Base-by-base conservation (phyloP, 2,113 vertebrate genomes). In the Psephotus haematonotus region DNA sequence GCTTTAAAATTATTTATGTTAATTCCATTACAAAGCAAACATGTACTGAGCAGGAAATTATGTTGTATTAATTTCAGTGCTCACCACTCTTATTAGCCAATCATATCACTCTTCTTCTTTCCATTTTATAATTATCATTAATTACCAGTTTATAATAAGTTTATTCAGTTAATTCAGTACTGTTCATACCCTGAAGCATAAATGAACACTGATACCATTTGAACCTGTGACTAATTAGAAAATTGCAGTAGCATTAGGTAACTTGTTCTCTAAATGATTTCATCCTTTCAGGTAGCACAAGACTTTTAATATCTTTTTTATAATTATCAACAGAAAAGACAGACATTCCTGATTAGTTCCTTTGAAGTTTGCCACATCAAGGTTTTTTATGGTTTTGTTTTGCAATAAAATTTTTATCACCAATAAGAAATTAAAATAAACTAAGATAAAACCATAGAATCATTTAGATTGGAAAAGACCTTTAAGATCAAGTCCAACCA, bases 161-260 rank as follows among this genome's bases (percentile, higher is more conserved):
- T 98, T 98, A 98, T 97, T 98, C 97, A 95, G 94, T 97, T 98
- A 97, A 98, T 93, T 98, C 91, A 96, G 81, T 88, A 77, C 69
- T 94, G 96, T 95, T 97, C 96, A 88, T 97, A 93, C 93, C 97
- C 97, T 92, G 85, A 97, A 96, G 87, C 93, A 89, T 92, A 96
- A 95, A 96, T 90, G 91, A 97, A 94, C 96, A 88, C 77, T 96
- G 86, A 90, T 95, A 96, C 33, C 31, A 93, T 95, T 97, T 93
- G 95, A 97, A 97, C 91, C 76, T 97, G 53, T 17, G 18, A 82
- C 83, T 92, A 97, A 97, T 97, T 97, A 96, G 90, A 97, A 97
- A 95, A 97, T 91, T 96, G 82, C 93, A 94, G 65, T 93, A 86
- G 84, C n/a, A 59, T 59, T 77, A 97, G 90, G 93, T 80, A 86